Conservation (phyloP, 2,113 vertebrate species). For the Marmota monax region DNA sequence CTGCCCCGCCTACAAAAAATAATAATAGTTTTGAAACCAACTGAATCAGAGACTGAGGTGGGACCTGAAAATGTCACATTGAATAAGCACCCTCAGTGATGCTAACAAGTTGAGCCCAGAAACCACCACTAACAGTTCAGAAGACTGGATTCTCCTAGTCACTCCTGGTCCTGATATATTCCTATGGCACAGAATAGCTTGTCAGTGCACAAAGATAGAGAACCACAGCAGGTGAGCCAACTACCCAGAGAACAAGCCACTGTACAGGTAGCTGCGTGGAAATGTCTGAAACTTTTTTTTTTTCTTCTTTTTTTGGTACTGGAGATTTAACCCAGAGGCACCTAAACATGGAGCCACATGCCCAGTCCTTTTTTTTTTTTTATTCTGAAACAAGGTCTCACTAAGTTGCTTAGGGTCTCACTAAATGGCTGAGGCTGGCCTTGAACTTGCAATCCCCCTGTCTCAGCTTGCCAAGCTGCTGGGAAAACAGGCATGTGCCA, state of each 20-base stretch:
- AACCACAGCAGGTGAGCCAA: rapidly evolving
- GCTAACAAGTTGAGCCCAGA: not conserved
- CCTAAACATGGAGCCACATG: no score
- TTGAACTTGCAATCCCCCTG: no score
- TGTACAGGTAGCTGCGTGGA: not conserved
- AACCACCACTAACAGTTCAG: not conserved
- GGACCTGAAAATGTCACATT: not conserved
- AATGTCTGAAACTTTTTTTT: no score
- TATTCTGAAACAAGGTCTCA: no score
- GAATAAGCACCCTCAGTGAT: not conserved
- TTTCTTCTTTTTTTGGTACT: no score
- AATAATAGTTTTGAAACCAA: not conserved
- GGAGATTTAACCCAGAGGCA: no score
- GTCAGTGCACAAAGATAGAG: not conserved
- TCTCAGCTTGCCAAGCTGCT: no score
- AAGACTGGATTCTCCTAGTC: not conserved
- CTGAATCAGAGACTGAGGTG: not conserved
- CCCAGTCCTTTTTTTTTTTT: no score
- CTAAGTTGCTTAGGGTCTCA: no score
- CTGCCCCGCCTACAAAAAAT: no score
- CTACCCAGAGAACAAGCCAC: not conserved
- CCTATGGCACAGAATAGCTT: not conserved
- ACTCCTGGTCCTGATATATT: not conserved
- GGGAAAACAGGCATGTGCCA: no score
- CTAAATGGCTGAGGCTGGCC: no score